Base-by-base conservation (phyloP, 2,113 vertebrate species). In the Istiophorus platypterus region DNA sequence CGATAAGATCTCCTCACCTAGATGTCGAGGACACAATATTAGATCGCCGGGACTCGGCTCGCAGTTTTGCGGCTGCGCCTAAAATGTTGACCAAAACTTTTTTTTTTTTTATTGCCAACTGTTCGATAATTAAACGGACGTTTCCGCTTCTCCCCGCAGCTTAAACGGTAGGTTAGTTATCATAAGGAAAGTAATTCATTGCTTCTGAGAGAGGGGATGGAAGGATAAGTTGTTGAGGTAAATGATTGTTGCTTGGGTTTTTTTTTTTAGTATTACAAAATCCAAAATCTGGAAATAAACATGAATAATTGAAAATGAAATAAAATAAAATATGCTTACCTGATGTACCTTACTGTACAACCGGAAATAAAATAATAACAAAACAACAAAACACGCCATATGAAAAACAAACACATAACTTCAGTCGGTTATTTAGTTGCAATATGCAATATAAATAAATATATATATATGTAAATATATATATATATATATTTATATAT, bases 111-210 rank as follows among this genome's bases (percentile, higher is more conserved):
- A 71, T 54, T 77, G 62, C 65, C 76, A 84, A 72, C 62, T 81
- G 66, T 73, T 85, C 39, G 72, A 87, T 88, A 80, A 84, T 80
- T 79, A 86, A 91, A 61, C 80, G 63, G 69, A 74, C 64, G 77
- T 85, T 88, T 91, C 72, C 80, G 68, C 66, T 70, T 77, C 73
- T 45, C 67, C 14, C 5, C 34, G 58, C 37, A 56, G 65, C 73
- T 29, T 41, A 59, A 77, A 73, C 64, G 64, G 68, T 67, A 67
- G 70, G 71, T 84, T 65, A 41, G 27, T 34, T 66, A 29, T 62
- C 42, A 72, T 70, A 59, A 73, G 49, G 31, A 49, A 82, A 6
- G 20, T n/a, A 7, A 64, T 65, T 65, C 45, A 76, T 66, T 71
- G n/a, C 31, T 34, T 42, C 51, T 56, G 26, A 61, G 26, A 54